Conservation (phyloP, 2,113 vertebrate species). For the Nothocercus julius region DNA sequence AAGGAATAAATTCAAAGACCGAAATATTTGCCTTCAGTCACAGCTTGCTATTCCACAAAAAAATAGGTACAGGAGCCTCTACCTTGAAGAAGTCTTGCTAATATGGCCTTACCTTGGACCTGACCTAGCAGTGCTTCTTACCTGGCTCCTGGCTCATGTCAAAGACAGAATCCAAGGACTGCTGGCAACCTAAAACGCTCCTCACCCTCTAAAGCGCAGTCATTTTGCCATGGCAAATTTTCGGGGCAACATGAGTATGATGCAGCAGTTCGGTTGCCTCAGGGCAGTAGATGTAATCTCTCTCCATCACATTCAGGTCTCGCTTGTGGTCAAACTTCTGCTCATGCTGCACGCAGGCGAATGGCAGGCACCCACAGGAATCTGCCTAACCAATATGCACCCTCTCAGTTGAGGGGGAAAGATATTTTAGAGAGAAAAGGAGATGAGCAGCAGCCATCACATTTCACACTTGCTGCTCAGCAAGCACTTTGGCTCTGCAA, state of each 20-base stretch:
- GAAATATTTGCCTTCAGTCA: neutral
- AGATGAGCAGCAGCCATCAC: neutral
- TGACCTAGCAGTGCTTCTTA: neutral
- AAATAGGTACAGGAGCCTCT: neutral
- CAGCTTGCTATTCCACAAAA: neutral
- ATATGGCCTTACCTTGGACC: neutral
- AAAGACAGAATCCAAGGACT: neutral
- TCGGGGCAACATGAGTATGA: neutral
- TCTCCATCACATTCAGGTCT: neutral
- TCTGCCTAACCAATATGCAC: neutral
- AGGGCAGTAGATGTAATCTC: slow-evolving; percentile 48
- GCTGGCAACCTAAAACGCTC: neutral
- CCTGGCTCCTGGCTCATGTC: neutral
- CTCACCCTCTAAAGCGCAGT: neutral
- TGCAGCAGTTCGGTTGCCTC: slow-evolving; percentile 24
- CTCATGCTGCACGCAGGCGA: neutral
- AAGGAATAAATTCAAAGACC: neutral
- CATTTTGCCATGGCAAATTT: neutral
- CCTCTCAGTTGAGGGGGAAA: neutral
- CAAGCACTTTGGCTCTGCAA: neutral
- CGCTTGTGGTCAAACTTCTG: slow-evolving; percentile 32
- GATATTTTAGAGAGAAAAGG: neutral
- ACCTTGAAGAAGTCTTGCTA: accelerated
- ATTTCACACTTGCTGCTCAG: neutral
- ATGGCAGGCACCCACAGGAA: slow-evolving; percentile 23